phyloP scores from a whole-genome alignment of 2,113 vertebrate genomes.

The Cyanistes caeruleus region DNA sequence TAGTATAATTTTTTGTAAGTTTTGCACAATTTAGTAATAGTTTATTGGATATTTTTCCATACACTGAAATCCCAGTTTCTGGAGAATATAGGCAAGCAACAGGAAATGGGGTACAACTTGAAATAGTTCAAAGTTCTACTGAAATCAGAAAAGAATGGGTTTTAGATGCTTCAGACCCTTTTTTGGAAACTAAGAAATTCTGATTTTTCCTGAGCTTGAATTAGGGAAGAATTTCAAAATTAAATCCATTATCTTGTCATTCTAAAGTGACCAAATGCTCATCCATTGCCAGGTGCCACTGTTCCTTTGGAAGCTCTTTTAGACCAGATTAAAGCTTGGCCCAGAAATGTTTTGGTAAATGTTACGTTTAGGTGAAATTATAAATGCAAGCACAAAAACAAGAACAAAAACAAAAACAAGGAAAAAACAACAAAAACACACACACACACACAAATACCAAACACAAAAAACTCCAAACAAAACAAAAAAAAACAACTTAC shows the following conservation, averaged over 20 bases:
- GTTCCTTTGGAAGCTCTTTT: neutral
- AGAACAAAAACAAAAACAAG: neutral
- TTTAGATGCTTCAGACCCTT: neutral
- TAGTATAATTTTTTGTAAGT: neutral
- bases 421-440: too few species aligned
- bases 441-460: too few species aligned
- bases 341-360: neutral
- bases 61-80: neutral
- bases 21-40: neutral
- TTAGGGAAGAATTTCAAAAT: neutral
- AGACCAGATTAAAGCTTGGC: neutral
- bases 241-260: neutral
- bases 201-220: neutral
- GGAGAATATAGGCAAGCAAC: neutral
- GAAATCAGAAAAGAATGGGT: neutral
- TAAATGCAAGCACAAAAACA: neutral
- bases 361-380: neutral
- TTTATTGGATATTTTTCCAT: neutral
- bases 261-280: neutral
- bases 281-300: neutral
- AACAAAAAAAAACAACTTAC: neutral
- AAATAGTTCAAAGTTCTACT: neutral
- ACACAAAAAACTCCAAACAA: neutral
- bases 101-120: neutral
- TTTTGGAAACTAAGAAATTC: neutral